A percentile compares a stretch with the other conserved stretches of the same genome.
These are phyloP conservation scores for Barbus barbus DNA, from an alignment of 2,113 vertebrate genomes.

Conservation along the genomic window DNA sequence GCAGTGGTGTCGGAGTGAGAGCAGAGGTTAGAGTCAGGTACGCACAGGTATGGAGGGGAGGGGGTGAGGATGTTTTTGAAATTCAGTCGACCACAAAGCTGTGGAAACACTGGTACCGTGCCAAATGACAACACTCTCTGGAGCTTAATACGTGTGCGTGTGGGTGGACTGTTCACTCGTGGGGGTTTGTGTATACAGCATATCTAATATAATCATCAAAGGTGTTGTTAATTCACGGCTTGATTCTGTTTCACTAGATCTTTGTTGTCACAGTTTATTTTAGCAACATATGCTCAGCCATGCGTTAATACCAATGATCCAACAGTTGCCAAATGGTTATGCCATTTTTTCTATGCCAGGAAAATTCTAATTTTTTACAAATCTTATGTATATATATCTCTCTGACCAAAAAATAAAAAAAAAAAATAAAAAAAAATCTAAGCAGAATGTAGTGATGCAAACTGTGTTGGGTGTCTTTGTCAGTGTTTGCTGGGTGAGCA, in stretches of 20 bases:
- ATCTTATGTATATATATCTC: no score
- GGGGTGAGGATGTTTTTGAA: slow-evolving; percentile 24
- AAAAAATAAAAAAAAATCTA: no score
- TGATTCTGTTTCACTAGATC: neutral
- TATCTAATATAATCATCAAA: neutral
- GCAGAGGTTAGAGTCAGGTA: slow-evolving; percentile 33
- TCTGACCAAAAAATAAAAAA: no score
- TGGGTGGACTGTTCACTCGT: neutral
- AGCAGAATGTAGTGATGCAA: neutral
- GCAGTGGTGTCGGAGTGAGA: slow-evolving; percentile 34
- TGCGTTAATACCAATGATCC: neutral
- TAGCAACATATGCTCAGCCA: neutral
- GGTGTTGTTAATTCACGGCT: neutral
- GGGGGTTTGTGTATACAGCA: neutral
- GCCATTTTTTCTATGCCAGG: neutral
- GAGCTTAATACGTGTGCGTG: neutral
- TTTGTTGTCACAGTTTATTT: neutral
- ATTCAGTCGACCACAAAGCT: slow-evolving; percentile 14
- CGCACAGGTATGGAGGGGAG: neutral
- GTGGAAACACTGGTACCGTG: neutral
- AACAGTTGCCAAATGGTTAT: neutral
- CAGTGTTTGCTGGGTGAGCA: neutral
- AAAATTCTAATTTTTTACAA: neutral
- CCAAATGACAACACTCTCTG: slow-evolving; percentile 13
- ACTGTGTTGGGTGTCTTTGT: neutral